Evolutionary conservation across 2,797 vertebrate genomes (phyloP).

Genomic region (Brachyalestes nurse): DNA sequence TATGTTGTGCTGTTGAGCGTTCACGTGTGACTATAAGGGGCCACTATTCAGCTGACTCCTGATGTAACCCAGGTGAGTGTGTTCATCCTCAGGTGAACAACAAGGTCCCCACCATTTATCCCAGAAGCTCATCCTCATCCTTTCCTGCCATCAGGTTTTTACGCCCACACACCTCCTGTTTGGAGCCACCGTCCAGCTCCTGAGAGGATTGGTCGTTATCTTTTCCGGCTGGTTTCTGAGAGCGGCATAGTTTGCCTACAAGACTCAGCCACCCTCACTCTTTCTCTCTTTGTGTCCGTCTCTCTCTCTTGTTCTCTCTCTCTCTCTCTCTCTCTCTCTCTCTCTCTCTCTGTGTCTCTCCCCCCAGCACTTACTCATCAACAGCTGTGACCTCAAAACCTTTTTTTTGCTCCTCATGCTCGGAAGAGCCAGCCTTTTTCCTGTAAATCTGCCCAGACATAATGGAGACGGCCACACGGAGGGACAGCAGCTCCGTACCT

Average conservation of each 20-base stretch:
- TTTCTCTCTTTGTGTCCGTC: too few species aligned
- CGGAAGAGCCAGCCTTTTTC: constrained; percentile 5
- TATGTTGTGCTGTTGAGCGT: too few species aligned
- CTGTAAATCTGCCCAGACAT: constrained; percentile 31
- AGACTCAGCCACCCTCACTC: neutral
- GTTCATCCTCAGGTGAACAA: too few species aligned
- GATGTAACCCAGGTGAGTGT: too few species aligned
- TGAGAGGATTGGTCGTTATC: neutral
- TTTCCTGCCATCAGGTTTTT: too few species aligned
- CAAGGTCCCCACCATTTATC: too few species aligned
- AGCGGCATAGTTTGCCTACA: neutral
- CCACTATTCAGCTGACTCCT: too few species aligned
- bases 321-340: neutral
- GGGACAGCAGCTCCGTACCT: neutral
- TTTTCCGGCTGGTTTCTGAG: neutral
- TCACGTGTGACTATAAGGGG: too few species aligned
- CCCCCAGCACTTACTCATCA: constrained; percentile 31
- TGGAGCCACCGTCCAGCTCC: neutral
- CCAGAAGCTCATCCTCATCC: too few species aligned
- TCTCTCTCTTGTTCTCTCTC: neutral
- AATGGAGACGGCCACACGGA: constrained; percentile 6
- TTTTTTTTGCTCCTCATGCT: constrained; percentile 15
- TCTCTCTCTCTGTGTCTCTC: neutral
- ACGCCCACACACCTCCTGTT: too few species aligned
- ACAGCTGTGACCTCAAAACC: constrained; percentile 50